Evolutionary conservation across 2,888 invertebrate species (phyloP).

Genomic region (Brachynemurus nebulosus): DNA sequence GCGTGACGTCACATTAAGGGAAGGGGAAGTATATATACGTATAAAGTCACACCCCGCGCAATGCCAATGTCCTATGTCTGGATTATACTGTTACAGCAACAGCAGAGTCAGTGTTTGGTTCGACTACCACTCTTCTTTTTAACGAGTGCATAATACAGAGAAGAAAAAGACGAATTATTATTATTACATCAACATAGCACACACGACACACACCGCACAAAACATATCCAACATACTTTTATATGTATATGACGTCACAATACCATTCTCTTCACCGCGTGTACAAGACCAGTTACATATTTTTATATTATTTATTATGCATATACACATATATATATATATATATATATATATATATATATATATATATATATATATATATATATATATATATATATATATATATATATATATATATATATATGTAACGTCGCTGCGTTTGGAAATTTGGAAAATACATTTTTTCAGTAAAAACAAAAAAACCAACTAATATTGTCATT

Average conservation of each 20-base stretch:
- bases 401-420: neutral
- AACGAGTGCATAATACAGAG: constrained; percentile 1
- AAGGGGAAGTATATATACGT: neutral
- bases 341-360: neutral
- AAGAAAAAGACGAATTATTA: neutral
- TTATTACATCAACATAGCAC: neutral
- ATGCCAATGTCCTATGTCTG: constrained; percentile 2
- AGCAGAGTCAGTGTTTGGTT: too few relatives aligned
- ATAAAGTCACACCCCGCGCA: constrained; percentile 1
- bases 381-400: neutral
- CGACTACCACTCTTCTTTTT: neutral
- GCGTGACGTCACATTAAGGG: neutral
- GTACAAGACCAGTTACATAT: neutral
- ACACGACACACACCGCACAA: neutral
- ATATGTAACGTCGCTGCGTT: too few relatives aligned
- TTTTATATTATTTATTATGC: neutral
- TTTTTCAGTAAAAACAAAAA: too few relatives aligned
- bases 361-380: neutral
- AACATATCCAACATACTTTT: neutral
- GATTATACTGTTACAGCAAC: neutral
- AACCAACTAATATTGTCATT: too few relatives aligned
- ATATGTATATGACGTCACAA: neutral
- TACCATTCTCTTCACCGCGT: neutral
- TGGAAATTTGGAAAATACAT: too few relatives aligned
- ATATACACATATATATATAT: neutral